These are phyloP conservation scores for Polyploca ridens DNA, from an alignment of 2,888 invertebrate genomes.

Conservation along the genomic window DNA sequence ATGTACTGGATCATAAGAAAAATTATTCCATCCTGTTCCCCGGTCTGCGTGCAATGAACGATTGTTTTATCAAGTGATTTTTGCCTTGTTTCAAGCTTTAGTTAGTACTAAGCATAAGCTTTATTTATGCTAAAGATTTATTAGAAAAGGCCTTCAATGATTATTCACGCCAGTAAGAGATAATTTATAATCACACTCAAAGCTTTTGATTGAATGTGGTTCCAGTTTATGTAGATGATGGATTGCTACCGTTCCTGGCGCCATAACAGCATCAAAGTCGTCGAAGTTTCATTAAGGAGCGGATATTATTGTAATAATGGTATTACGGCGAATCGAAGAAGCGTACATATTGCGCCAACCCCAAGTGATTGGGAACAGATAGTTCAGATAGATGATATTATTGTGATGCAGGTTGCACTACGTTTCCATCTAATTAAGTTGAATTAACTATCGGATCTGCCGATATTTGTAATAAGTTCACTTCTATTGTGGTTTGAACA, in stretches of 20 bases:
- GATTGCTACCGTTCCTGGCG: slow-evolving; percentile 30
- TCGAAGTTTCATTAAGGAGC: slow-evolving; percentile 40
- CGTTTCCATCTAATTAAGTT: not conserved
- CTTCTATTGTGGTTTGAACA: no score
- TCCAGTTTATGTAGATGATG: slow-evolving; percentile 24
- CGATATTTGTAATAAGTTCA: no score
- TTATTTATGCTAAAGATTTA: no score
- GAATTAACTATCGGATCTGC: not conserved
- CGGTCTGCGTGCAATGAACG: slow-evolving; percentile 47
- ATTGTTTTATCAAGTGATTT: slow-evolving; percentile 44
- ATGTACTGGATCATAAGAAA: slow-evolving; percentile 56
- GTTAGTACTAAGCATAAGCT: no score
- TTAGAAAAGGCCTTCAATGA: no score
- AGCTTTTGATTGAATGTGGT: slow-evolving; percentile 7
- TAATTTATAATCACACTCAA: not conserved
- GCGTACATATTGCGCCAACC: no score
- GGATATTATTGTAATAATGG: slow-evolving; percentile 43
- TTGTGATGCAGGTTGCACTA: slow-evolving; percentile 15
- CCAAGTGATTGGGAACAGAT: no score
- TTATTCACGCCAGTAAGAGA: not conserved
- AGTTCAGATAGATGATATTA: no score
- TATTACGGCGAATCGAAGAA: no score
- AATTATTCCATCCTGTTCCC: slow-evolving; percentile 68
- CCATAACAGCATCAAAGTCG: slow-evolving; percentile 23
- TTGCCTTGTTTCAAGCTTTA: not conserved